phyloP scores from a whole-genome alignment of 2,797 vertebrate genomes.

The Leptodactylus fallax region DNA sequence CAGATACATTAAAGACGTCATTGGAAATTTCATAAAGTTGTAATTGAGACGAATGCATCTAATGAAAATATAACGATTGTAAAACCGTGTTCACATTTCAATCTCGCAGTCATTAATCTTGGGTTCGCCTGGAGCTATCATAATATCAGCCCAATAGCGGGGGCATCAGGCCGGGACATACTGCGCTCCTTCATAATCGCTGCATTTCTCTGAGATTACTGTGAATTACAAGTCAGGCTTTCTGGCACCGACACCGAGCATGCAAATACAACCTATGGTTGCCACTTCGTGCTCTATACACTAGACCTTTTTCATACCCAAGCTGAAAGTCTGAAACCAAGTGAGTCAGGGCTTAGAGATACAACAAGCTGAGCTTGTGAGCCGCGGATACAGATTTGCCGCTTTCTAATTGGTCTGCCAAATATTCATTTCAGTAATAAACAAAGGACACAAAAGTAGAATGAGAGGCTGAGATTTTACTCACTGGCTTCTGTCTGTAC shows the following conservation, averaged over 20 bases:
- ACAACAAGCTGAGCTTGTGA: conserved; percentile 32
- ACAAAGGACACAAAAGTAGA: background rate
- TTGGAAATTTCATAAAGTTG: conserved; percentile 10
- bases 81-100: too few relatives aligned
- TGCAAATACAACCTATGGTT: conserved; percentile 44
- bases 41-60: background rate
- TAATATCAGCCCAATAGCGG: conserved; percentile 30
- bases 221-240: conserved; percentile 39
- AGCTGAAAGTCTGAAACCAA: background rate
- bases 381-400: conserved; percentile 9
- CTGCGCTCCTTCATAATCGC: conserved; percentile 35
- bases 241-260: conserved; percentile 30
- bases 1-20: background rate
- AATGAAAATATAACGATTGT: conserved; percentile 22
- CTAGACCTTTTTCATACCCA: conserved; percentile 28
- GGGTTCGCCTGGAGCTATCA: conserved; percentile 36
- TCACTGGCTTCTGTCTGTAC: background rate
- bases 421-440: conserved; percentile 43
- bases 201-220: conserved; percentile 32
- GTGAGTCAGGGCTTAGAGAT: conserved; percentile 16
- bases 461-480: conserved; percentile 12
- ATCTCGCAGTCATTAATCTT: conserved; percentile 54
- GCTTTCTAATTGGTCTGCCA: conserved; percentile 43
- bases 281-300: conserved; percentile 48
- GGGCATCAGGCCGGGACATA: conserved; percentile 35